Base-by-base conservation (phyloP, 37 sponge, comb jelly and placozoan species). In the Haliclona indistincta region DNA sequence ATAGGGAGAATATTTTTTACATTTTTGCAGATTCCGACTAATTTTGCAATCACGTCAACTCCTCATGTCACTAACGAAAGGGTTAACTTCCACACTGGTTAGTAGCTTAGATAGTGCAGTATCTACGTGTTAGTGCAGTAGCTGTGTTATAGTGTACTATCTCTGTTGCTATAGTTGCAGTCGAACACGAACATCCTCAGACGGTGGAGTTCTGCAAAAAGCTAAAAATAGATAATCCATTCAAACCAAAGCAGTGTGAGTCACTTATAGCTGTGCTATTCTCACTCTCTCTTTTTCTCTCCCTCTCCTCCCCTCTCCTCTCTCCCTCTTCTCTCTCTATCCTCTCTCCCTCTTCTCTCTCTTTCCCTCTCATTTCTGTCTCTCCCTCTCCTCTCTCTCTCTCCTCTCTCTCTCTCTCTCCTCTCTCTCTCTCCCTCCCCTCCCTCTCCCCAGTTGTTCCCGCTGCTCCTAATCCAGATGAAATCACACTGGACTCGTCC, bases 181-280 rank as follows among this genome's bases (percentile, higher is more conserved):
- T 17, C 1, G 77, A 65, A n/a, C 17, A 32, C 15, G 94, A 89
- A 25, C 81, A 89, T 49, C 83, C 84, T 26, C 94, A 94, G 70
- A 89, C 94, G 0, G 54, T 30, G 0, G 75, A 77, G 28, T 79
- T 94, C 75, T 94, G 94, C 75, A 22, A 29, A 28, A 94, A 68
- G 45, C 71, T 94, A 1, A 76, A 79, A 0, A 89, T 94, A 60
- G 47, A 38, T 3, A 94, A 94, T 53, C 85, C 77, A 3, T 93
- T 83, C 64, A 45, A n/a, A 20, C 78, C 66, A 4, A 22, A 49
- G 11, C 64, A 29, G 6, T 10, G 0, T 29, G 44, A 22, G 28
- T 17, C 11, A 23, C 28, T 62, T 11, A 23, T 23, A 10, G 29
- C 22, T 15, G 28, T 15, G 11, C 20, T 61, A 10, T 25, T n/a